phyloP scores from a whole-genome alignment of 2,888 invertebrate species.

The Eumerus sabulonum region DNA sequence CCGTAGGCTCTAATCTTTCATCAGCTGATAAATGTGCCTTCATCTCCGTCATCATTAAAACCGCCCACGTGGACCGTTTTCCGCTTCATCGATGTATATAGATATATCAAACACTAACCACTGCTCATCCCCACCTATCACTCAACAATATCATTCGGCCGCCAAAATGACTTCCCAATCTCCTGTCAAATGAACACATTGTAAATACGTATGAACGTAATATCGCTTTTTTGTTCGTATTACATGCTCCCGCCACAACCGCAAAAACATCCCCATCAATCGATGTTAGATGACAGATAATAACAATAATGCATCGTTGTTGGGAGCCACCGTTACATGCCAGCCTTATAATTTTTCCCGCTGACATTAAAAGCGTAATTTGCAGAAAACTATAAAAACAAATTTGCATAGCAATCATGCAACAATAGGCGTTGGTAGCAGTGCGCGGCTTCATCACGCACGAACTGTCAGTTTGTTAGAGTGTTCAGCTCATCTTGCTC shows the following conservation, averaged over 20 bases:
- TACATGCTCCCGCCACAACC: constrained; percentile 19
- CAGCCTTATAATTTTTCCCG: constrained; percentile 19
- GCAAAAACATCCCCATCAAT: neutral
- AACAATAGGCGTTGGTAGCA: constrained; percentile 12
- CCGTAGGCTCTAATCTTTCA: neutral
- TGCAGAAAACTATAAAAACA: constrained; percentile 36
- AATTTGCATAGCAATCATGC: constrained; percentile 27
- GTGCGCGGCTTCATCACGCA: neutral
- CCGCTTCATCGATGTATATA: constrained; percentile 9
- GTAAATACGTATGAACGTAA: no score
- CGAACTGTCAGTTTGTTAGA: no score
- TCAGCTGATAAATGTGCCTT: neutral
- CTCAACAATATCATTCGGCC: no score
- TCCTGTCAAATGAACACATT: no score
- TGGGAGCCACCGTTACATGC: neutral
- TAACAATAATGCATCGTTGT: constrained; percentile 26
- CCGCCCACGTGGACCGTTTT: neutral
- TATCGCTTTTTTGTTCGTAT: constrained; percentile 8
- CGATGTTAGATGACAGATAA: constrained; percentile 32
- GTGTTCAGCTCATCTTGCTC: no score
- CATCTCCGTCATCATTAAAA: constrained; percentile 15
- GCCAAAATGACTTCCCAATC: no score
- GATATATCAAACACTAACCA: constrained; percentile 15
- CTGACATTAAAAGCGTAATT: constrained; percentile 21
- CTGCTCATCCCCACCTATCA: neutral